Percentiles rank a stretch among this genome's conserved stretches.
Evolutionary conservation across 2,113 vertebrate species (phyloP).

Genomic region (Pachypanchax playfairii): DNA sequence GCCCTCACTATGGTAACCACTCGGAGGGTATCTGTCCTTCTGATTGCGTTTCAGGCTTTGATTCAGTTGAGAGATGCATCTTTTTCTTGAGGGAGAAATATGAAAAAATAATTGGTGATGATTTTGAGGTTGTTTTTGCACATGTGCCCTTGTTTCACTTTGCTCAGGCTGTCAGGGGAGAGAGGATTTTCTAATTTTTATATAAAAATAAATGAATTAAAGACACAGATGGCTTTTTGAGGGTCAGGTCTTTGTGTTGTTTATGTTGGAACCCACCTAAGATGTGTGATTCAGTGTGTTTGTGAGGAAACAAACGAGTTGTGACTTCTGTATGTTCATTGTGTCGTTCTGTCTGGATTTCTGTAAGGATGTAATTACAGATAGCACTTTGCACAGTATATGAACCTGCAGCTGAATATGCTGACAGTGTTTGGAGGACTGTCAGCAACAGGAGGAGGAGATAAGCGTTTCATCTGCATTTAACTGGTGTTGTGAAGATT

Average conservation of each 20-base stretch:
- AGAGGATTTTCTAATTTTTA: background rate
- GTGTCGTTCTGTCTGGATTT: conserved; percentile 13
- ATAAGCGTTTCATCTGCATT: conserved; percentile 50
- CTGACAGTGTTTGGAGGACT: conserved; percentile 24
- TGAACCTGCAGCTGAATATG: conserved; percentile 17
- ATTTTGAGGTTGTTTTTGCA: background rate
- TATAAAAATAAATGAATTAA: background rate
- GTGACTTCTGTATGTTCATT: conserved; percentile 11
- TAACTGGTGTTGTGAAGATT: conserved; percentile 38
- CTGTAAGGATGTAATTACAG: conserved; percentile 53
- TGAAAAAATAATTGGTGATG: background rate
- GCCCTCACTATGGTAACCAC: conserved; percentile 46
- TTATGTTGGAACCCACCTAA: too few relatives aligned
- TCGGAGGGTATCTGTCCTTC: conserved; percentile 46
- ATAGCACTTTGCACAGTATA: conserved; percentile 19
- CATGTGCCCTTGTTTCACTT: background rate
- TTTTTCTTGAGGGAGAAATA: conserved; percentile 28
- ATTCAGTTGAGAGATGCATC: conserved; percentile 11
- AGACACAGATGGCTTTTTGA: background rate
- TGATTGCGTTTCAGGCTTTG: conserved; percentile 13
- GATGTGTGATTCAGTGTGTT: background rate
- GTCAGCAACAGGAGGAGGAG: conserved; percentile 22
- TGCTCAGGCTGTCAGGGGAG: background rate
- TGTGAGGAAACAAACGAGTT: conserved; percentile 21
- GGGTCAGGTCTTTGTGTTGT: too few relatives aligned